phyloP scores from a whole-genome alignment of 2,113 vertebrate species.

The Penelope pileata region DNA sequence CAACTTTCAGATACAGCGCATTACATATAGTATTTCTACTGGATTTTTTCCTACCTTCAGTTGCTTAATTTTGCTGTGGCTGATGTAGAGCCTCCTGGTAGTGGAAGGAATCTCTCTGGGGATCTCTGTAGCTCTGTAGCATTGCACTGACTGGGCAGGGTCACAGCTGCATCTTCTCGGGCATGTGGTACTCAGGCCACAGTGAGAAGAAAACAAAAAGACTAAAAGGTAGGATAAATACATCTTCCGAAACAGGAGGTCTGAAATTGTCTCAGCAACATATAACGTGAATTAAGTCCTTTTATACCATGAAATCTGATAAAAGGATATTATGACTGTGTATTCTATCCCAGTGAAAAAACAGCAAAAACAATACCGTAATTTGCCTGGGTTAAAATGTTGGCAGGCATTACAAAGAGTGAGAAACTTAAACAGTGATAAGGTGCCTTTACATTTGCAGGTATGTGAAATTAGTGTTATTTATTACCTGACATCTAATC shows the following conservation, averaged over 20 bases:
- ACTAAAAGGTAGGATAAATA: conserved; percentile 54
- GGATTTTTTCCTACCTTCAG: conserved; percentile 79
- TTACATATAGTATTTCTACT: background rate
- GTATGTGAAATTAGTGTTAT: conserved; percentile 81
- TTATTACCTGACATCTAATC: conserved; percentile 81
- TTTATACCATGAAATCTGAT: conserved; percentile 77
- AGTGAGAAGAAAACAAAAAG: conserved; percentile 37
- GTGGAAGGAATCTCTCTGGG: conserved; percentile 72
- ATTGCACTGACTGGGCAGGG: conserved; percentile 71
- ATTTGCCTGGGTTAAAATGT: conserved; percentile 77
- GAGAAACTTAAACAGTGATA: conserved; percentile 79
- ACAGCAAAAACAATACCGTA: conserved; percentile 71
- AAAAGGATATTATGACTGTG: conserved; percentile 75
- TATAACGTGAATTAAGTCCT: conserved; percentile 22
- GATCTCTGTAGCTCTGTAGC: conserved; percentile 76
- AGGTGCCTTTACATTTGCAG: conserved; percentile 77
- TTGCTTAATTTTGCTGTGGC: conserved; percentile 82
- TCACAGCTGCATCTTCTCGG: conserved; percentile 83
- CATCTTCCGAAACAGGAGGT: conserved; percentile 70
- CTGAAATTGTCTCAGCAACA: background rate
- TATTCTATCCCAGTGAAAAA: conserved; percentile 68
- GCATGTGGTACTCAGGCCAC: conserved; percentile 53
- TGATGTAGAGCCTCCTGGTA: conserved; percentile 79
- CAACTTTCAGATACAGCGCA: background rate
- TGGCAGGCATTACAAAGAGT: conserved; percentile 76